Conservation (phyloP, 1,140 invertebrate species). For the Bicyclus anynana region DNA sequence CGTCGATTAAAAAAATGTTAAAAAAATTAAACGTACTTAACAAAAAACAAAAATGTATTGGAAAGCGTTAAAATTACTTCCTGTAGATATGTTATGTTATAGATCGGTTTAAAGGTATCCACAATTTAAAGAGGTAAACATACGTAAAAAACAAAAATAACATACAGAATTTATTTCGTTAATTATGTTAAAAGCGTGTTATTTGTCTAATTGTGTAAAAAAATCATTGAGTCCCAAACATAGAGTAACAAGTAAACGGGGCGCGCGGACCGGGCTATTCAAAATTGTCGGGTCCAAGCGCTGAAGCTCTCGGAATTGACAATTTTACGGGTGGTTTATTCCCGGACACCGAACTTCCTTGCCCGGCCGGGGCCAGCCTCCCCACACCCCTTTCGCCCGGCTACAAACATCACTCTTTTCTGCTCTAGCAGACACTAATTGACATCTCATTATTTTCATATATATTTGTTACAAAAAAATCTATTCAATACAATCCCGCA, state of each 20-base stretch:
- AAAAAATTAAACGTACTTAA: too few relatives aligned
- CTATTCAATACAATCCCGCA: neutral
- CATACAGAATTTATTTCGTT: too few relatives aligned
- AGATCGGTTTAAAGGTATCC: too few relatives aligned
- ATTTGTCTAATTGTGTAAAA: neutral
- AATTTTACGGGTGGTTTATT: constrained; percentile 81
- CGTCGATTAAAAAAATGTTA: too few relatives aligned
- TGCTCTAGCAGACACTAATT: constrained; percentile 13
- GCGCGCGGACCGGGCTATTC: constrained; percentile 34
- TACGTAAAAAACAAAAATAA: too few relatives aligned
- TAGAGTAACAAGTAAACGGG: constrained; percentile 5
- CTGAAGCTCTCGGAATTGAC: constrained; percentile 77
- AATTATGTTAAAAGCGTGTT: too few relatives aligned
- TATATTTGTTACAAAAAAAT: constrained; percentile 1
- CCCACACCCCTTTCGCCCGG: constrained; percentile 35
- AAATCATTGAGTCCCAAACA: neutral
- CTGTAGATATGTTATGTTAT: too few relatives aligned
- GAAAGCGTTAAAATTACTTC: too few relatives aligned
- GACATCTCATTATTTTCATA: constrained; percentile 19
- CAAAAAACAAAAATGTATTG: too few relatives aligned
- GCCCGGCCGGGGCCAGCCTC: constrained; percentile 52
- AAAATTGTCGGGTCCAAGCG: constrained; percentile 58
- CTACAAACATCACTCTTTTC: constrained; percentile 23
- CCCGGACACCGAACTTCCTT: constrained; percentile 73
- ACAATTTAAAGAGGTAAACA: too few relatives aligned